A percentile compares a stretch with the other conserved stretches of the same genome.
Evolutionary conservation across 2,888 invertebrate species (phyloP).

Genomic region (Drosophila prolongata): DNA sequence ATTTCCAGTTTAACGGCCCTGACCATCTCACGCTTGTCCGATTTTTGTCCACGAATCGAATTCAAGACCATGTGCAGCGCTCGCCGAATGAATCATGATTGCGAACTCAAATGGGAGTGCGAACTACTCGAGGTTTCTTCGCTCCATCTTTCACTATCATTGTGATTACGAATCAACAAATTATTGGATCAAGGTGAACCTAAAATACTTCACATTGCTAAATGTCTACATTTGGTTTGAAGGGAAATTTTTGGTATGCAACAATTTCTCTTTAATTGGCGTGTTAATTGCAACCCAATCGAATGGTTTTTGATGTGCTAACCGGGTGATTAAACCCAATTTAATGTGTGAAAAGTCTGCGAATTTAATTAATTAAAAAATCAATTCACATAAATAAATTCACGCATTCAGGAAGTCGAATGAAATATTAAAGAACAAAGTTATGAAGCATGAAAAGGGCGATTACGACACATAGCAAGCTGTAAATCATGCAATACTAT

Average conservation of each 20-base stretch:
- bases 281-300: conserved; percentile 41
- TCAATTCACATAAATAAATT: conserved; percentile 18
- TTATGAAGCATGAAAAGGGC: not conserved
- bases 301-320: conserved; percentile 26
- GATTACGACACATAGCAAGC: no score
- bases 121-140: conserved; percentile 17
- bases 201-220: not conserved
- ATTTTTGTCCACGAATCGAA: conserved; percentile 49
- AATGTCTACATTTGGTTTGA: not conserved
- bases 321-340: conserved; percentile 26
- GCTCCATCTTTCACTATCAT: conserved; percentile 13
- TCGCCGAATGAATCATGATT: conserved; percentile 41
- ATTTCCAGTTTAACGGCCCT: conserved; percentile 59
- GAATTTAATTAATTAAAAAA: conserved; percentile 8
- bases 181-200: conserved; percentile 37
- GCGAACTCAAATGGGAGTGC: conserved; percentile 11
- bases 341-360: conserved; percentile 38
- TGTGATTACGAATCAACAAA: conserved; percentile 20
- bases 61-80: conserved; percentile 57
- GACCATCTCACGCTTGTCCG: conserved; percentile 66
- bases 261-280: conserved; percentile 9
- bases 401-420: conserved; percentile 16
- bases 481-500: not conserved
- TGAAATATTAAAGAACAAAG: not conserved
- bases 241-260: not conserved